A percentile compares a stretch with the other conserved stretches of the same genome.
phyloP scores from a whole-genome alignment of 1,140 invertebrate species.

The Leptinotarsa texana region DNA sequence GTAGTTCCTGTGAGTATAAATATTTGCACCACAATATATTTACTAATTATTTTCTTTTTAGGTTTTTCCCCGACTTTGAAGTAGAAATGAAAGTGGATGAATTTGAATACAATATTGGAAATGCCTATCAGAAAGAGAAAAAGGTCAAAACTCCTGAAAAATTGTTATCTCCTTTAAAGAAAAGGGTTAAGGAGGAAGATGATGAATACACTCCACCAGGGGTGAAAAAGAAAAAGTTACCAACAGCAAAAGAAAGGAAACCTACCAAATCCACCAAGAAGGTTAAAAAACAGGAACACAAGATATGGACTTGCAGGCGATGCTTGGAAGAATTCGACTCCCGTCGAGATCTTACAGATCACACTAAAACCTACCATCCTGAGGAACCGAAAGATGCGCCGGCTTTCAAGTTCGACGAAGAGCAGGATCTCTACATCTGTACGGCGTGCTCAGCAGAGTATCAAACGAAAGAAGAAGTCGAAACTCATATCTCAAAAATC shows the following conservation, averaged over 20 bases:
- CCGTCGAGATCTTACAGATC: conserved; percentile 36
- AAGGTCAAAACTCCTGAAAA: conserved; percentile 14
- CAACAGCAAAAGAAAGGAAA: conserved; percentile 18
- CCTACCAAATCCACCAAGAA: not conserved
- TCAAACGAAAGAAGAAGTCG: conserved; percentile 39
- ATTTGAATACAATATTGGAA: conserved; percentile 7
- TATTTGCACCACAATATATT: not conserved
- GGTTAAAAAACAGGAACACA: conserved; percentile 32
- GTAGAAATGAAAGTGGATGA: conserved; percentile 38
- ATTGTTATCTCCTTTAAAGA: not conserved
- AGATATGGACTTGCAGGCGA: conserved; percentile 43
- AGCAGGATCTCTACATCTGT: conserved; percentile 42
- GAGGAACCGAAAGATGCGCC: conserved; percentile 26
- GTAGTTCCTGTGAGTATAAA: conserved; percentile 14
- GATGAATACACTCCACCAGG: conserved; percentile 32
- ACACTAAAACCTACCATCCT: conserved; percentile 36
- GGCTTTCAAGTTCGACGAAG: conserved; percentile 42
- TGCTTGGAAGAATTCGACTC: conserved; percentile 42
- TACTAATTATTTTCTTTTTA: conserved; percentile 32
- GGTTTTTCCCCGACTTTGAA: conserved; percentile 29
- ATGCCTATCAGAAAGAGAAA: conserved; percentile 11
- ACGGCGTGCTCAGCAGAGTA: conserved; percentile 41
- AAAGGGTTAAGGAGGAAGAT: conserved; percentile 26
- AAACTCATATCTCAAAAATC: conserved; percentile 49
- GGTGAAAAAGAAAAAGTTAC: conserved; percentile 26